A percentile compares a stretch with the other conserved stretches of the same genome.
phyloP scores from a whole-genome alignment of 2,797 vertebrate genomes.

The Propithecus deckenii region DNA sequence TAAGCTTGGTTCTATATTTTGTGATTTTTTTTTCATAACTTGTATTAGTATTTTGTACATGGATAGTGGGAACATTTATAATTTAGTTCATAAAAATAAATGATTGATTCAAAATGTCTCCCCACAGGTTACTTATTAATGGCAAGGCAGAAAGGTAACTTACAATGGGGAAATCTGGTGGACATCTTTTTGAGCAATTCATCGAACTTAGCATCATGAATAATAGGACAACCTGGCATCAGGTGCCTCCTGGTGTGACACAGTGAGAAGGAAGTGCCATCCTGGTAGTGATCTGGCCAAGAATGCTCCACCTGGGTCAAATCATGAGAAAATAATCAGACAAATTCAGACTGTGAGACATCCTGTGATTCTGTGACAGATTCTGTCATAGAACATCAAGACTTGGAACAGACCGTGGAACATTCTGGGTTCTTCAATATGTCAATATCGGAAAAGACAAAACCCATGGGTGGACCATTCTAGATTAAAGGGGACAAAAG shows the following conservation, averaged over 20 bases:
- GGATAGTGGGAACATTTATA: background rate
- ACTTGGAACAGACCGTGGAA: background rate
- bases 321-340: background rate
- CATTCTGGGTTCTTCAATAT: background rate
- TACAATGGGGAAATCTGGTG: background rate
- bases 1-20: background rate
- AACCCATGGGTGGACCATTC: background rate
- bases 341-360: background rate
- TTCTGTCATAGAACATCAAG: background rate
- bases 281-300: background rate
- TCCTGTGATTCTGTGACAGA: background rate
- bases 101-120: background rate
- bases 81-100: slow-evolving; percentile 13
- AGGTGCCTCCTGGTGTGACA: background rate
- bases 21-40: background rate
- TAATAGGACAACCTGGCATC: background rate
- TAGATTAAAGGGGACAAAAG: background rate
- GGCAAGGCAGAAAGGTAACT: background rate
- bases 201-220: background rate
- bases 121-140: background rate
- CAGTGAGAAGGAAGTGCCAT: background rate
- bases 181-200: background rate
- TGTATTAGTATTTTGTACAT: background rate
- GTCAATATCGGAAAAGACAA: background rate
- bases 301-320: background rate